Base-by-base conservation (phyloP, 2,797 vertebrate species). In the Paratrypauchen microcephalus region DNA sequence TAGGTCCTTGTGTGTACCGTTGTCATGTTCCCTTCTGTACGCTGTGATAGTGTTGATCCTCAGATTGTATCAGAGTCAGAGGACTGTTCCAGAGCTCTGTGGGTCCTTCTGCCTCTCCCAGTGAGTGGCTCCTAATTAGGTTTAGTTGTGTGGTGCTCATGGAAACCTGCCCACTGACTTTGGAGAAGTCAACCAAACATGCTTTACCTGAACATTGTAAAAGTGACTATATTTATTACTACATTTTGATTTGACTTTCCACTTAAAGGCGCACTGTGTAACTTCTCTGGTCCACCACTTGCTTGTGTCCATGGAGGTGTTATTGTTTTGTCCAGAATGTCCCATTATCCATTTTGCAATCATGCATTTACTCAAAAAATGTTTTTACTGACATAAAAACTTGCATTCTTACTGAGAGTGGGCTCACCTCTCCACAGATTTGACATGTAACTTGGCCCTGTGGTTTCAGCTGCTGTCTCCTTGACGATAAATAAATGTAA, bases 51-150 rank as follows among this genome's bases (percentile, higher is more conserved):
- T 66, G 66, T 30, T 66, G 41, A 74, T 57, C 70, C 30, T 36
- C 60, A 61, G 68, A 56, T 28, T 62, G 59, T 15, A 18, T 71
- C 66, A 60, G 54, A 62, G 65, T 62, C 52, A 45, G 55, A 60
- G 56, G 69, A 60, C 18, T 16, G 57, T 77, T 74, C 71, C 65
- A 72, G 60, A 58, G 28, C 62, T 0, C 68, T 56, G 68, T 74
- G 74, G 24, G 23, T 71, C 69, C 74, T 62, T 59, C 66, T 23
- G 54, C 55, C 41, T 70, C 57, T 45, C 68, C 5, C 48, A 60
- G 56, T 69, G 68, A 73, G 72, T 30, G 58, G 6, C 23, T 24
- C 59, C 57, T 75, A 75, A 79, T 80, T 83, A 67, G 65, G 63
- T 75, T 50, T 47, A 21, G 60, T 26, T 24, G 63, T 36, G 8